Evolutionary conservation across 2,113 vertebrate species (phyloP).

Genomic region (Stigmatopora nigra): DNA sequence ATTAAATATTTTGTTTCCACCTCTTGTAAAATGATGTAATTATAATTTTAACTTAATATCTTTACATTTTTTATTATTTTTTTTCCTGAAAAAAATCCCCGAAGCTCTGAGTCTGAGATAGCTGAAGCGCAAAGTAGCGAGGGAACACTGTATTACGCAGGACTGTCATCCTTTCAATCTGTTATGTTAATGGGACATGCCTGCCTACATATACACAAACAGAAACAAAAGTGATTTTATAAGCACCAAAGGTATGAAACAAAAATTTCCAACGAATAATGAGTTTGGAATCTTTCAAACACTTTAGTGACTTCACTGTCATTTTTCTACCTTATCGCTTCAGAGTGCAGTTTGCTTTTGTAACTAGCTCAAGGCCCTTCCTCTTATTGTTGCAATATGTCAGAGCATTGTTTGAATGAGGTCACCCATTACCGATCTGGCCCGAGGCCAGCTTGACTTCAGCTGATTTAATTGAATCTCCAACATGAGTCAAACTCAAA

Average conservation of each 20-base stretch:
- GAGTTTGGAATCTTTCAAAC: constrained; percentile 34
- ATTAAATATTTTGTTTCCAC: too few relatives aligned
- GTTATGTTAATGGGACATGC: constrained; percentile 3
- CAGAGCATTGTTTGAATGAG: constrained; percentile 72
- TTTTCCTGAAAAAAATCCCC: too few relatives aligned
- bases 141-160: too few relatives aligned
- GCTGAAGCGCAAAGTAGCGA: too few relatives aligned
- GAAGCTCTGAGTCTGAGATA: too few relatives aligned
- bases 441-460: constrained; percentile 65
- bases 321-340: constrained; percentile 61
- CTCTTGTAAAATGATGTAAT: too few relatives aligned
- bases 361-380: constrained; percentile 63
- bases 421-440: constrained; percentile 70
- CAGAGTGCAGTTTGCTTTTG: constrained; percentile 63
- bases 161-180: neutral
- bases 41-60: too few relatives aligned
- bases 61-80: too few relatives aligned
- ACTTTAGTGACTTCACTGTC: constrained; percentile 47
- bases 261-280: constrained; percentile 21
- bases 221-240: constrained; percentile 3
- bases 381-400: constrained; percentile 74
- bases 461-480: constrained; percentile 72
- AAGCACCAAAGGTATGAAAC: constrained; percentile 15
- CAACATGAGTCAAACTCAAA: constrained; percentile 72
- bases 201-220: neutral